These are phyloP conservation scores for Cacoxenus indagator DNA, from an alignment of 2,888 invertebrate species.

Conservation along the genomic window DNA sequence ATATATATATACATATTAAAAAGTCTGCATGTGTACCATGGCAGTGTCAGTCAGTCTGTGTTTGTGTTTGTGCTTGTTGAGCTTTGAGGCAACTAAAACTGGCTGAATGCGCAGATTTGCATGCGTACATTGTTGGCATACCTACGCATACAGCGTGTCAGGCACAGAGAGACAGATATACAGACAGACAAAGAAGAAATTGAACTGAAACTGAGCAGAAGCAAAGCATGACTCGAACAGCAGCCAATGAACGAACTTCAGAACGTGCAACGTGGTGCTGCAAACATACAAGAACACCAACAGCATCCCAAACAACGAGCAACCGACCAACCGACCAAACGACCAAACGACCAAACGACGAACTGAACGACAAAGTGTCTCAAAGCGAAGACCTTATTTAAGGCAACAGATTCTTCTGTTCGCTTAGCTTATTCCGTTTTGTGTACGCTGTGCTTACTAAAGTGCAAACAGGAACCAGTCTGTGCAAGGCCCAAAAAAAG, in stretches of 20 bases:
- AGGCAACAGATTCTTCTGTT: slow-evolving; percentile 15
- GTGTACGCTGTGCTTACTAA: slow-evolving; percentile 9
- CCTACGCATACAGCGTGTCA: slow-evolving; percentile 63
- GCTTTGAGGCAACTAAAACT: slow-evolving; percentile 12
- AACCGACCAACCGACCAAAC: neutral
- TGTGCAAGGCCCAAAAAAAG: slow-evolving; percentile 2
- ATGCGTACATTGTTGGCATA: slow-evolving; percentile 66
- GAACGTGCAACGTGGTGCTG: neutral
- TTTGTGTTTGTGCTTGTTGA: neutral
- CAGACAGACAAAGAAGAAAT: too few species aligned
- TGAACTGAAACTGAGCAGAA: slow-evolving; percentile 22
- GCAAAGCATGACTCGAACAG: slow-evolving; percentile 31
- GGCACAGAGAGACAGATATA: too few species aligned
- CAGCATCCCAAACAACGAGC: neutral
- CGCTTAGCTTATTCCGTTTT: slow-evolving; percentile 21
- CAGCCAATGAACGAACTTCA: slow-evolving; percentile 4
- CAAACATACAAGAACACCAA: neutral
- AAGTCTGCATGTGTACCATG: neutral
- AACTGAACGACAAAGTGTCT: too few species aligned
- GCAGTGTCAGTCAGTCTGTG: neutral
- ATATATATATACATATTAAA: neutral
- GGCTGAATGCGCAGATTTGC: slow-evolving; percentile 48
- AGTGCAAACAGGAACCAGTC: slow-evolving; percentile 20
- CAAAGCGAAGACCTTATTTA: slow-evolving; percentile 19
- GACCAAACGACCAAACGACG: neutral